Evolutionary conservation across 2,888 invertebrate species (phyloP).

Genomic region (Drosophila testacea): DNA sequence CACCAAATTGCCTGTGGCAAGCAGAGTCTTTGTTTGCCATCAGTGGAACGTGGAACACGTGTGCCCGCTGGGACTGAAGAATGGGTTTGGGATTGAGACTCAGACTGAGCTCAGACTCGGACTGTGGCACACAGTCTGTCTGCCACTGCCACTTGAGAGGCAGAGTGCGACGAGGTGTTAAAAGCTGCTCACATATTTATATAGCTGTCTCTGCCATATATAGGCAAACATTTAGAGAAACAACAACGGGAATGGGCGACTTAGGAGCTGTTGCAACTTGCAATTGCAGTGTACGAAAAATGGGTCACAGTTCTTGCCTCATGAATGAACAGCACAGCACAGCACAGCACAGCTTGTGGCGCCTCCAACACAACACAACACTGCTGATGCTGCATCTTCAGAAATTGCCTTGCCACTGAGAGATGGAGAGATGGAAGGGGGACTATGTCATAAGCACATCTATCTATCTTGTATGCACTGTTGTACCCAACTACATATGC

Average conservation of each 20-base stretch:
- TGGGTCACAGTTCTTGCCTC: slow-evolving; percentile 74
- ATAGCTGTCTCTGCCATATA: slow-evolving; percentile 74
- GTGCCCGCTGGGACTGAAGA: slow-evolving; percentile 14
- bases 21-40: slow-evolving; percentile 12
- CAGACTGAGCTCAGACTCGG: background rate
- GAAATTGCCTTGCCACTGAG: slow-evolving; percentile 31
- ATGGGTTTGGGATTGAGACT: background rate
- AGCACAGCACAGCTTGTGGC: slow-evolving; percentile 62
- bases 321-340: slow-evolving; percentile 65
- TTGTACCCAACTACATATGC: background rate
- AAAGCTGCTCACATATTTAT: slow-evolving; percentile 79
- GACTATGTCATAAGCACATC: slow-evolving; percentile 52
- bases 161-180: slow-evolving; percentile 63
- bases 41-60: slow-evolving; percentile 19
- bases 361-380: slow-evolving; percentile 40
- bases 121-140: slow-evolving; percentile 13
- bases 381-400: slow-evolving; percentile 21
- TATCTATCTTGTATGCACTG: slow-evolving; percentile 2
- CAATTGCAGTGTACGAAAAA: slow-evolving; percentile 44
- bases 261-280: slow-evolving; percentile 22
- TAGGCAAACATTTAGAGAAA: slow-evolving; percentile 76
- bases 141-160: slow-evolving; percentile 22
- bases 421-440: slow-evolving; percentile 17
- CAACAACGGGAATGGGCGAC: slow-evolving; percentile 34
- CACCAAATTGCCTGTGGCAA: slow-evolving; percentile 12